These are phyloP conservation scores for Scartelaos histophorus DNA, from an alignment of 2,113 vertebrate genomes.

Conservation along the genomic window DNA sequence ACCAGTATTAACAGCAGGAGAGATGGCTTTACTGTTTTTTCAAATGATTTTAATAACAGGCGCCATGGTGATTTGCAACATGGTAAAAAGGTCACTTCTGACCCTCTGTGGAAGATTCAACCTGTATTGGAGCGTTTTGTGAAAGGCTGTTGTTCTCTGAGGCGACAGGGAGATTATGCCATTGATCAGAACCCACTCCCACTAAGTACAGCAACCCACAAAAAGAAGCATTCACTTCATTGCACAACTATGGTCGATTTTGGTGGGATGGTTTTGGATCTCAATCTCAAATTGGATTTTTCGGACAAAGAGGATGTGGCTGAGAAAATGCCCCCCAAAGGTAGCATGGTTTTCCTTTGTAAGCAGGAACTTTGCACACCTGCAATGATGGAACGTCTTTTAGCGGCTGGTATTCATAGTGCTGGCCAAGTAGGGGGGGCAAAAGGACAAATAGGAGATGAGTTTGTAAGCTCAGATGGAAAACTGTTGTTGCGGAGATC, in stretches of 20 bases:
- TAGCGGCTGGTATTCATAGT: slow-evolving; percentile 70
- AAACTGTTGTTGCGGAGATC: slow-evolving; percentile 75
- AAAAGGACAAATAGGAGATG: slow-evolving; percentile 75
- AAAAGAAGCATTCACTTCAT: slow-evolving; percentile 51
- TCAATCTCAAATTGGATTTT: slow-evolving; percentile 68
- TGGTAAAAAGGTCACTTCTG: slow-evolving; percentile 11
- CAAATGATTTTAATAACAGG: background rate
- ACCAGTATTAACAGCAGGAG: background rate
- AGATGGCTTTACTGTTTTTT: slow-evolving; percentile 10
- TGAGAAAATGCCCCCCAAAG: slow-evolving; percentile 70
- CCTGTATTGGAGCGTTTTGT: slow-evolving; percentile 66
- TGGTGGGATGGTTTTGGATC: slow-evolving; percentile 69
- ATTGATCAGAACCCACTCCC: slow-evolving; percentile 73
- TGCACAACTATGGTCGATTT: slow-evolving; percentile 71
- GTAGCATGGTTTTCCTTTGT: slow-evolving; percentile 76
- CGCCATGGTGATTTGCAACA: background rate
- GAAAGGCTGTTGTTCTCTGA: slow-evolving; percentile 63
- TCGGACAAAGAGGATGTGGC: slow-evolving; percentile 67
- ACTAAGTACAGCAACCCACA: slow-evolving; percentile 51
- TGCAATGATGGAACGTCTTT: slow-evolving; percentile 74
- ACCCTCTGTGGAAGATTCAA: slow-evolving; percentile 74
- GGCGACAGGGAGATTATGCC: slow-evolving; percentile 58
- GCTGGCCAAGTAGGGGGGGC: slow-evolving; percentile 76
- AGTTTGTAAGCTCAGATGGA: slow-evolving; percentile 79
- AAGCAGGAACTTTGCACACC: slow-evolving; percentile 79